These are phyloP conservation scores for Muscicapa comitata DNA, from an alignment of 2,797 vertebrate species.

Conservation along the genomic window DNA sequence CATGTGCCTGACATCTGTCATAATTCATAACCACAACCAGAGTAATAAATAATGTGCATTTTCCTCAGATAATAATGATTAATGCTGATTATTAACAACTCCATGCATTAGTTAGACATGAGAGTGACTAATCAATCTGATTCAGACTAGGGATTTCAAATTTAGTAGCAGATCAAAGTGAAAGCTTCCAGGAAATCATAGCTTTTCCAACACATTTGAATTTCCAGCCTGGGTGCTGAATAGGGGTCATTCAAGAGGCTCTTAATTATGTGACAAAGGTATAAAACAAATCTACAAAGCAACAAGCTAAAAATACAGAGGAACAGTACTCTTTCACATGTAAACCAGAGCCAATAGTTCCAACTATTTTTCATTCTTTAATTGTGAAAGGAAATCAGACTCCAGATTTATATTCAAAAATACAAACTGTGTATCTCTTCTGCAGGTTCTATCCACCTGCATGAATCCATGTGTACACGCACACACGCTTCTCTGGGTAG, in stretches of 20 bases:
- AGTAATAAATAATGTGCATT: background rate
- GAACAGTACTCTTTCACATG: background rate
- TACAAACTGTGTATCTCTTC: background rate
- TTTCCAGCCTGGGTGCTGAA: background rate
- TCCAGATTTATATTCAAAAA: background rate
- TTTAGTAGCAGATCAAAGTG: background rate
- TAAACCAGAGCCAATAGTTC: background rate
- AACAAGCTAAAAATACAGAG: background rate
- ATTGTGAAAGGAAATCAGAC: background rate
- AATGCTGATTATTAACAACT: background rate
- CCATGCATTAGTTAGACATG: background rate
- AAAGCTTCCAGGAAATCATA: background rate
- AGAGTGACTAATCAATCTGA: background rate
- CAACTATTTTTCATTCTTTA: background rate
- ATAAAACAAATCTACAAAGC: background rate
- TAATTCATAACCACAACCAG: background rate
- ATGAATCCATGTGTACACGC: too few species aligned
- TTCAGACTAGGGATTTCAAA: background rate
- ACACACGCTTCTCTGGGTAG: background rate
- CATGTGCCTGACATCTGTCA: background rate
- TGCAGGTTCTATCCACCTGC: background rate
- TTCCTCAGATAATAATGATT: background rate
- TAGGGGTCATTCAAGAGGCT: background rate
- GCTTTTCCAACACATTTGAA: background rate
- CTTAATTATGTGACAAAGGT: background rate